A percentile compares a stretch with the other conserved stretches of the same genome.
These are phyloP conservation scores for Amphiprion percula DNA, from an alignment of 2,113 vertebrate species.

Conservation along the genomic window DNA sequence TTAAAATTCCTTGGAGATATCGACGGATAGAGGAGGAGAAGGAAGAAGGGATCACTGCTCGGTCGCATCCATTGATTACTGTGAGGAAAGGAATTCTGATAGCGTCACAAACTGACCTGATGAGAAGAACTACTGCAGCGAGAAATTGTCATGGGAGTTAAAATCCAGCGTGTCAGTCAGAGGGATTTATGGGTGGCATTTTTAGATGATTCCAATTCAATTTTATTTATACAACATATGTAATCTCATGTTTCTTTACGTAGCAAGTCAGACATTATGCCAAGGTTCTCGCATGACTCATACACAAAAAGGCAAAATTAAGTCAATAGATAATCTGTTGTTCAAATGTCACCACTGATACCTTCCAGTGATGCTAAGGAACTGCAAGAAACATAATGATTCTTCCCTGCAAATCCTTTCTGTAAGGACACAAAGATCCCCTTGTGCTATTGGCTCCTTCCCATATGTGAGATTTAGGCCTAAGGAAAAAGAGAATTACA, in stretches of 20 bases:
- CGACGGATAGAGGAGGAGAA: constrained; percentile 25
- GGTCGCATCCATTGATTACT: constrained; percentile 59
- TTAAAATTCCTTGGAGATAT: constrained; percentile 58
- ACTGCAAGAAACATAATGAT: neutral
- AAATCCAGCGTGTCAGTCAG: neutral
- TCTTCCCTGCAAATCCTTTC: constrained; percentile 2
- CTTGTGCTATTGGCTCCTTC: constrained; percentile 6
- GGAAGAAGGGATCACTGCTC: constrained; percentile 37
- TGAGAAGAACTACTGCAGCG: constrained; percentile 7
- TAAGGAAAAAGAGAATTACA: constrained; percentile 19
- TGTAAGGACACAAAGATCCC: constrained; percentile 6
- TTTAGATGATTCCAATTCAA: neutral
- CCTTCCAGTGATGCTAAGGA: neutral
- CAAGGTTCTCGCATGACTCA: neutral
- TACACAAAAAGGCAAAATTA: neutral
- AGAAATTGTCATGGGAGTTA: neutral
- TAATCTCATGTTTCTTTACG: too few relatives aligned
- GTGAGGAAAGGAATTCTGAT: constrained; percentile 30
- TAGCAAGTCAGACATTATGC: too few relatives aligned
- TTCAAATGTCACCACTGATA: neutral
- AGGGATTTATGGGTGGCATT: neutral
- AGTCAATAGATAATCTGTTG: neutral
- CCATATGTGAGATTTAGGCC: constrained; percentile 10
- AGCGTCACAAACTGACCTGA: constrained; percentile 16
- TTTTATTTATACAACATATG: too few relatives aligned